phyloP scores from a whole-genome alignment of 2,113 vertebrate genomes.

The Barnardius zonarius region DNA sequence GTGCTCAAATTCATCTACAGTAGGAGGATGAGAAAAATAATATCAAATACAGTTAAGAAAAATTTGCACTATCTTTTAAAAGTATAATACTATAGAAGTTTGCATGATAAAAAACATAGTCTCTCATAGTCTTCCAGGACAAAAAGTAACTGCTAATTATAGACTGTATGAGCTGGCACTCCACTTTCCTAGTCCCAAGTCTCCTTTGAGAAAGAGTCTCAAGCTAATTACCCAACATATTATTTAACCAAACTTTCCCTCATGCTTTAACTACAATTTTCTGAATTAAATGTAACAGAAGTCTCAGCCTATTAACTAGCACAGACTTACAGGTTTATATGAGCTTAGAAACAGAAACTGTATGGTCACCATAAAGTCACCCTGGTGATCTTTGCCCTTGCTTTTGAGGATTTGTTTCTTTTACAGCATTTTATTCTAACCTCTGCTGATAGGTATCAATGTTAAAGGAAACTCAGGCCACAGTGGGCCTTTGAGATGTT shows the following conservation, averaged over 20 bases:
- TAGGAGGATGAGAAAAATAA: not conserved
- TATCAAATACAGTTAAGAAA: not conserved
- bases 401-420: not conserved
- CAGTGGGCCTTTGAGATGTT: not conserved
- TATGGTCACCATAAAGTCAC: not conserved
- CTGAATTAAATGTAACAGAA: not conserved
- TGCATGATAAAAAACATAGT: accelerated
- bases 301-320: not conserved
- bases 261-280: not conserved
- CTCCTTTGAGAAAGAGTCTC: not conserved
- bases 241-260: not conserved
- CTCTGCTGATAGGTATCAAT: not conserved
- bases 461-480: not conserved
- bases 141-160: not conserved
- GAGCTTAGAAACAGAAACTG: not conserved
- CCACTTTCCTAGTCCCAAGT: not conserved
- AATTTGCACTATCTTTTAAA: not conserved
- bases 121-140: not conserved
- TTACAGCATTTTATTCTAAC: not conserved
- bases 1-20: not conserved
- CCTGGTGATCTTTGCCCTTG: not conserved
- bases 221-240: not conserved
- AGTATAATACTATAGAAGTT: not conserved
- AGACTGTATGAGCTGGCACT: not conserved
- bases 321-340: not conserved